Evolutionary conservation across 2,113 vertebrate species (phyloP), one percentile per base, ranked within the genome.

Genomic region (Irena cyanogastra): DNA sequence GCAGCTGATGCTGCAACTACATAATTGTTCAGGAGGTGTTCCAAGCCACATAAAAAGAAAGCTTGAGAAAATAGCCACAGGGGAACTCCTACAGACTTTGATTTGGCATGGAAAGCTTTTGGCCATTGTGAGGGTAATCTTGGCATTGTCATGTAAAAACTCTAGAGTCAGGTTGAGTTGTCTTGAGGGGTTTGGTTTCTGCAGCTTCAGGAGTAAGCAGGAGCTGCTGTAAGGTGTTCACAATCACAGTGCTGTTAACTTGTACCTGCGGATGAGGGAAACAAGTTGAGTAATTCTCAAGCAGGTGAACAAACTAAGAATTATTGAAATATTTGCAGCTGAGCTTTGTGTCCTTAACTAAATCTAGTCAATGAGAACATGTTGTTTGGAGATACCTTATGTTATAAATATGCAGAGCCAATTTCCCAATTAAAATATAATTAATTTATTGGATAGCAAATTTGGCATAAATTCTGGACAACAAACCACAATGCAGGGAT

Each of bases 241-340:
- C 28, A 61, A 4, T 4, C 16, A 7, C 22, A 21, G 6, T 7
- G 5, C 8, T 31, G 14, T 21, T 16, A 5, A 24, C 16, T 41
- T 2, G 5, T 5, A n/a, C 3, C 1, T 7, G 37, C 0, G 0
- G 35, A 17, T 28, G n/a, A 41, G 72, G 66, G 15, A 35, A 50
- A 16, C n/a, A n/a, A n/a, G n/a, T n/a, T n/a, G n/a, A n/a, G 0
- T 22, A 16, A 20, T 6, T 23, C n/a, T 82, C 11, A 28, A 27
- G 24, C 31, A 82, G 52, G 10, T 85, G 71, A 75, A n/a, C 11
- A 65, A 71, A 26, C 10, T 28, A 68, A 52, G 35, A 80, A 37
- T 59, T 72, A 42, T 0, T 78, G 33, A 69, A 65, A 22, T 22
- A 9, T 49, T 37, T 71, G 9, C 35, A 79, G 59, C n/a, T 23